A percentile compares a stretch with the other conserved stretches of the same genome.
phyloP scores from a whole-genome alignment of 64 coral and sea anemone genomes.

The Stichodactyla mertensii region DNA sequence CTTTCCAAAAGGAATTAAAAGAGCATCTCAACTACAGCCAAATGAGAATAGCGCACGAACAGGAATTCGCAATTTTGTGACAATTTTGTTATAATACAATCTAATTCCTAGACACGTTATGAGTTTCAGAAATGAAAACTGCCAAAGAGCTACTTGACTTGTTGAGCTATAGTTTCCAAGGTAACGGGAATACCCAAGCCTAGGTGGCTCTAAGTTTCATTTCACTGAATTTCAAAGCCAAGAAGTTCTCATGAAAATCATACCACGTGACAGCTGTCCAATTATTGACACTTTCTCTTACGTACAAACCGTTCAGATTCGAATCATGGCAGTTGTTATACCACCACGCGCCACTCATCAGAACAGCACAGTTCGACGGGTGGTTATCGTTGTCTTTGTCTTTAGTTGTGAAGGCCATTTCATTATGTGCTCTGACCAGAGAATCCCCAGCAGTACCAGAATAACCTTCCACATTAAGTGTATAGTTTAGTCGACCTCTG shows the following conservation, averaged over 20 bases:
- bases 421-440: slow-evolving; percentile 9
- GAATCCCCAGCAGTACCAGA: slow-evolving; percentile 36
- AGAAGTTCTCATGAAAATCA: background rate
- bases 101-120: too few species aligned
- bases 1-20: too few species aligned
- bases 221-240: slow-evolving; percentile 19
- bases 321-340: slow-evolving; percentile 16
- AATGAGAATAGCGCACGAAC: too few species aligned
- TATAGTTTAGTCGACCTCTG: slow-evolving; percentile 37
- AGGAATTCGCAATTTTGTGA: too few species aligned
- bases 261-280: background rate
- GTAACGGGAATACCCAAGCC: background rate
- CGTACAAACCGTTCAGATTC: slow-evolving; percentile 40
- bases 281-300: background rate
- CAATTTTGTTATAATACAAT: too few species aligned
- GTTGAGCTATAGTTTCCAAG: too few species aligned
- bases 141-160: too few species aligned
- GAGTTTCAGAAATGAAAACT: too few species aligned
- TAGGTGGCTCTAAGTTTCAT: slow-evolving; percentile 23
- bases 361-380: background rate
- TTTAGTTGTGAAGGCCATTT: slow-evolving; percentile 30
- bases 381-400: slow-evolving; percentile 29
- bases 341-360: background rate
- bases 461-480: background rate
- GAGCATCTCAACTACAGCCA: too few species aligned